Conservation (phyloP, 1,140 invertebrate species). For the Panagrolaimus sp. region DNA sequence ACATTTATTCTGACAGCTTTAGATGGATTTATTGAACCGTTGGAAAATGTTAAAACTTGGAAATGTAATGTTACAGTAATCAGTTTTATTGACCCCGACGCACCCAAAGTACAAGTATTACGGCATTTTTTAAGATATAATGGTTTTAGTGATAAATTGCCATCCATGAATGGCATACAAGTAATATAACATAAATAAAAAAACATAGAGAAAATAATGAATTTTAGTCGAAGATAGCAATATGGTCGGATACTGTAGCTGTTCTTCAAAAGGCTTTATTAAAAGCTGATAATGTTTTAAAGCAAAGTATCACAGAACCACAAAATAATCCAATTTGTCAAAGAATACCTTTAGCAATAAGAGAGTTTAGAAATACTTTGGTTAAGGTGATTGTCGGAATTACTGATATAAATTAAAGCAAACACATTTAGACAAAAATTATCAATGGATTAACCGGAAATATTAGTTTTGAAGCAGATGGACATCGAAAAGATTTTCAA, state of each 20-base stretch:
- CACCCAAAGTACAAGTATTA: not conserved
- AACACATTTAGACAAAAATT: too few relatives aligned
- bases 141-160: not conserved
- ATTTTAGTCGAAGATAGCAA: constrained; percentile 2
- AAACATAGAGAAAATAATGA: not conserved
- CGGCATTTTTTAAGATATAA: not conserved
- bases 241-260: not conserved
- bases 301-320: not conserved
- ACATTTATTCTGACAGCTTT: not conserved
- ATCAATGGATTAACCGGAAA: not conserved
- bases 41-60: not conserved
- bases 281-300: not conserved
- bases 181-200: not conserved
- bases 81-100: not conserved
- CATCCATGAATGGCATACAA: not conserved
- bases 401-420: too few relatives aligned
- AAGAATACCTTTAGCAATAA: not conserved
- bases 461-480: not conserved
- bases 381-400: not conserved
- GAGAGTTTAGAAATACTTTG: not conserved
- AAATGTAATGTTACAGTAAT: not conserved
- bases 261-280: not conserved
- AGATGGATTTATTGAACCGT: not conserved
- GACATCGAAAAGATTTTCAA: not conserved
- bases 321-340: not conserved